Base-by-base conservation (phyloP, 2,888 invertebrate species). In the Amphipyra tragopoginis region DNA sequence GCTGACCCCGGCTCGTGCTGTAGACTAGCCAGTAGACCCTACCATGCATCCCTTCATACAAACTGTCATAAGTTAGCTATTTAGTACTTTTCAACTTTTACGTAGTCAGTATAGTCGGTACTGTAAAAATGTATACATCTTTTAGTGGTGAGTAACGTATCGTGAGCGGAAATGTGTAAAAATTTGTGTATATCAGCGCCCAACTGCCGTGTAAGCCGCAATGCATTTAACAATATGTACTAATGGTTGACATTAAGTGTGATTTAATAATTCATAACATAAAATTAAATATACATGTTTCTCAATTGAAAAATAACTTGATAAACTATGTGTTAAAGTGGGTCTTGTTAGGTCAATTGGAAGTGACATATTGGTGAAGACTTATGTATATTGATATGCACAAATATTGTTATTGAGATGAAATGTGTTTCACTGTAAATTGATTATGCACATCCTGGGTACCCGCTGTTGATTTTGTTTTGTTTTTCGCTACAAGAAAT, bases 151-250 rank as follows among this genome's bases (percentile, higher is more conserved):
- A 75, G 72, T 70, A 21, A 21, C 21, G 21, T 21, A 62, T 68
- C 58, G 59, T 14, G 55, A 61, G 62, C 54, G 44, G 48, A 50
- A 21, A 34, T 44, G 39, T 26, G 34, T 48, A 42, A 15, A 65
- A 66, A 64, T 71, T 77, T 69, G 79, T 68, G 65, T 86, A 57
- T 66, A 75, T 70, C 77, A 72, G 53, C 54, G 49, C 38, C 34
- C 43, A 65, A 65, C 92, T 93, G 92, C 93, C 93, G 91, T 82
- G 86, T 93, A 93, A 84, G 82, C 92, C 92, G 86, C 93, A 92
- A 93, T 89, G 93, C 86, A 81, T 82, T 79, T 90, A 90, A 93
- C 90, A 89, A 90, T 90, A 90, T 90, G 90, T 89, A 89, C 90
- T 92, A 91, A 92, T 89, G 86, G 89, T 90, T 91, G 90, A 91